A percentile compares a stretch with the other conserved stretches of the same genome.
phyloP scores from a whole-genome alignment of 2,888 invertebrate species.

The Iphiclides podalirius region DNA sequence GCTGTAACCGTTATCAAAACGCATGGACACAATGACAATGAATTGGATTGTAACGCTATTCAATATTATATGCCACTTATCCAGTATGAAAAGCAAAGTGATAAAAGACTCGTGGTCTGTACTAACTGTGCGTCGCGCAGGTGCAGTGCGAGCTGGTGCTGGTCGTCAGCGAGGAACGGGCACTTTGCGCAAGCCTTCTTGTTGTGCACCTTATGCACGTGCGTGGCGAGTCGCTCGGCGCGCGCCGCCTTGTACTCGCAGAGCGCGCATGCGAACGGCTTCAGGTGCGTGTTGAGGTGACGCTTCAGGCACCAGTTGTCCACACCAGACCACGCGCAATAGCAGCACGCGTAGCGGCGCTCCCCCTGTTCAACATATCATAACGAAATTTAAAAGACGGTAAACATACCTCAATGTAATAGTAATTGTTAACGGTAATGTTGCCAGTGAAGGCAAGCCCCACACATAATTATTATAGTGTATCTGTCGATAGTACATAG shows the following conservation, averaged over 20 bases:
- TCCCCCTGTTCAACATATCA: slow-evolving; percentile 75
- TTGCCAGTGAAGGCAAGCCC: no score
- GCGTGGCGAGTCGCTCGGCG: slow-evolving; percentile 93
- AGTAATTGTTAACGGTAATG: no score
- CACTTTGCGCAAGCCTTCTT: slow-evolving; percentile 94
- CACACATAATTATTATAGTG: no score
- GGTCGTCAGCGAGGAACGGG: slow-evolving; percentile 91
- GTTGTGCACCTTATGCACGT: slow-evolving; percentile 94
- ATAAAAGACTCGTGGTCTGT: no score
- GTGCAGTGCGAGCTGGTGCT: slow-evolving; percentile 88
- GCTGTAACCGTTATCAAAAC: slow-evolving; percentile 49
- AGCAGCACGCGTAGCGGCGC: slow-evolving; percentile 91
- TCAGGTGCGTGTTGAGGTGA: slow-evolving; percentile 95
- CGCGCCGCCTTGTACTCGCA: slow-evolving; percentile 97
- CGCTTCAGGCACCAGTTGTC: slow-evolving; percentile 97
- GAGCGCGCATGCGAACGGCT: slow-evolving; percentile 93
- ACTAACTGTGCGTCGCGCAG: slow-evolving; percentile 88
- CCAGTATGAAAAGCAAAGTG: no score
- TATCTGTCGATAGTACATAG: no score
- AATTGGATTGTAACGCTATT: no score
- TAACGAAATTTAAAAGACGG: no score
- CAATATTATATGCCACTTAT: no score
- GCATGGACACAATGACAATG: no score
- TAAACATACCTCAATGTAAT: no score
- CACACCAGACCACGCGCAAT: slow-evolving; percentile 95